Base-by-base conservation (phyloP, 2,888 invertebrate genomes). In the Cantharis flavilabris region DNA sequence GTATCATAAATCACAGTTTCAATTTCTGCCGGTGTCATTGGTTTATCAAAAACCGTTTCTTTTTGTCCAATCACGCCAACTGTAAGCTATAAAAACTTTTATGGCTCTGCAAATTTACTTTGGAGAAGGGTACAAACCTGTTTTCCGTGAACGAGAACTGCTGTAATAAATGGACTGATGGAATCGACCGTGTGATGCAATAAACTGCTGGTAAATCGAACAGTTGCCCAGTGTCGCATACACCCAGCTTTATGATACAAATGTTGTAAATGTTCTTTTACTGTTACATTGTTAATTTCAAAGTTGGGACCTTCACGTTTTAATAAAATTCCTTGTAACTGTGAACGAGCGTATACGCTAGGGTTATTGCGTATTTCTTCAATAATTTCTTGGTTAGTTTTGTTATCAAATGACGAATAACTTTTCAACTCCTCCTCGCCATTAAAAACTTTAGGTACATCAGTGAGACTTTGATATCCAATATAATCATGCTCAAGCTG, bases 101-200 rank as follows among this genome's bases (percentile, higher is more conserved):
- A n/a, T 26, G 9, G 10, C 16, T 49, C 23, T 63, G 16, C 30
- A 26, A 49, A 10, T 64, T 28, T 33, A 33, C 2, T 65, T 63
- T 70, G 62, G 62, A 69, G 20, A 14, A 72, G 71, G 63, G 20
- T 69, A 82, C 79, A 82, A 84, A 96, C 97, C 92, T 98, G 98
- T 89, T 99, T 99, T 79, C 99, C 99, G 88, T 98, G 96, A 64
- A 99, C 99, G 70, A 99, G 91, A 81, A 99, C 96, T 62, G 97
- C 97, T 64, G 99, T 99, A 84, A 99, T 98, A 86, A 98, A 98
- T 5, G 99, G 99, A 88, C 98, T 98, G 85, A 99, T 96, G 80
- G 98, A 98, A 89, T 99, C 99, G 10, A 99, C 98, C 75, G 97
- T 95, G 88, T 99, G 98, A 88, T 94, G 93, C 77, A 99, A 91